Evolutionary conservation across 2,888 invertebrate species (phyloP), one percentile per base, ranked within the genome.

Genomic region (Antheraea yamamai): DNA sequence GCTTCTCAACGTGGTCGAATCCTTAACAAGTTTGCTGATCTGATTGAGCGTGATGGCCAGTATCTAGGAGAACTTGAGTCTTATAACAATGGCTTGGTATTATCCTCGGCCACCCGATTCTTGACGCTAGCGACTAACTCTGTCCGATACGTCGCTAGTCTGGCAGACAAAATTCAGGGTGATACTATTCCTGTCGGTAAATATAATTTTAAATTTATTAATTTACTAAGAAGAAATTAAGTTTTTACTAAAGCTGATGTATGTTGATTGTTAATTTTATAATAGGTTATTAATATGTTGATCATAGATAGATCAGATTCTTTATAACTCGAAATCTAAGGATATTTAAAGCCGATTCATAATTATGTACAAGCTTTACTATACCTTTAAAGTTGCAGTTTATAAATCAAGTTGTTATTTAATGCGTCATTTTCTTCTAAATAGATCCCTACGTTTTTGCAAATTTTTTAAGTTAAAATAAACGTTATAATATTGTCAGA

Each of bases 81-180:
- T 0, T 89, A 98, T 77, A 98, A 99, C 89, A 98, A 98, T 91
- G 99, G 99, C 35, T 98, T 98, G 91, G 97, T 98, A 0, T 96
- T 96, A 83, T 87, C 91, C 10, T 90, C 95, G 79, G 93, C 97
- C 95, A 95, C 78, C 84, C 83, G n/a, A 92, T 95, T 80, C 96
- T 96, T 89, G 81, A 96, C 0, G 87, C 91, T 0, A 82, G 88
- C 77, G 86, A 95, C 75, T 85, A 95, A 75, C 90, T 92, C 73
- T 91, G 86, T 97, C 6, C 96, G 97, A 39, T 98, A 98, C 85
- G 96, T 97, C 87, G 98, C 98, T 20, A 98, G 98, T 35, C 98
- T 97, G 96, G 97, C 98, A 0, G 98, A 98, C 86, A 98, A 98
- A 90, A 96, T 96, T 84, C 97, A 97, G 81, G 96, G 97, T 14